Evolutionary conservation across 1,140 invertebrate species (phyloP), one percentile per base, ranked within the genome.

Genomic region (Apocrypta bakeri): DNA sequence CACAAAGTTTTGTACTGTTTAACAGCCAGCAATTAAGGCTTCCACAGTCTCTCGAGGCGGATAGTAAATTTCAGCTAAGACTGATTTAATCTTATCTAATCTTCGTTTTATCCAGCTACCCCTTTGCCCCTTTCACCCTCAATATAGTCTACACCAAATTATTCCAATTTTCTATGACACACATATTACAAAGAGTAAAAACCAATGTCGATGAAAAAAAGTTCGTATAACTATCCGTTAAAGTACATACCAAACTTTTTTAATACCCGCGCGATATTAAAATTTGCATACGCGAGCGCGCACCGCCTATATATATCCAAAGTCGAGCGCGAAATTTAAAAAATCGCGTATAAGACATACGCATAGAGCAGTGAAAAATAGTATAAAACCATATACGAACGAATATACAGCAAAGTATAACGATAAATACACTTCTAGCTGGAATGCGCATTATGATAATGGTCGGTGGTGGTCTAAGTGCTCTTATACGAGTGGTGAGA

Each of bases 381-480:
- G n/a, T n/a, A n/a, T n/a, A n/a, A n/a, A n/a, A n/a, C n/a, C n/a
- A n/a, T n/a, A n/a, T n/a, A n/a, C n/a, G n/a, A n/a, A n/a, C n/a
- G n/a, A n/a, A n/a, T n/a, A n/a, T n/a, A n/a, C n/a, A n/a, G n/a
- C n/a, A n/a, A n/a, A n/a, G n/a, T n/a, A n/a, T 25, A 37, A 37
- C 31, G 27, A 68, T 68, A 40, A 71, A 40, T 71, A 71, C 17
- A 37, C 68, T 4, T 8, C 4, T 8, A 72, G 69, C 33, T 42
- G 69, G 37, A 72, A 72, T 72, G 31, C 31, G n/a, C 69, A 37
- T 72, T 40, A 72, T 72, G 69, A 72, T 37, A 37, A 72, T 72
- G n/a, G 33, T 21, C 69, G 11, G 14, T 12, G 11, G 25, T 31
- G 48, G 3, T 4, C 66, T 29, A 68, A 25, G 14, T 17, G 24